These are phyloP conservation scores for Apogon talboti DNA, from an alignment of 2,797 vertebrate genomes.

Conservation along the genomic window DNA sequence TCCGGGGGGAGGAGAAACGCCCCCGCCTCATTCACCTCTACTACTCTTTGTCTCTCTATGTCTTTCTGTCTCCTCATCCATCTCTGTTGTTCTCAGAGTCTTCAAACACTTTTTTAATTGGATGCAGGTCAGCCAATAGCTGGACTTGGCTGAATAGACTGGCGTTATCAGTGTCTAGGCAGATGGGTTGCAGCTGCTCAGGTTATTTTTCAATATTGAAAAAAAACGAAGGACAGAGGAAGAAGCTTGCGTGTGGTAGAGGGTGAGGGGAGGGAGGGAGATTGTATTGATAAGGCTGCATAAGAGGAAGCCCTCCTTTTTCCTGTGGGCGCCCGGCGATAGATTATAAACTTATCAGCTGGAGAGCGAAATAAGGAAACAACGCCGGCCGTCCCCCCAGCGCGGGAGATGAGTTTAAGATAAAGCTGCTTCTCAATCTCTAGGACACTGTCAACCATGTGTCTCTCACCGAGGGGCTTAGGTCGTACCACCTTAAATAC, in stretches of 20 bases:
- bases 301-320: slow-evolving; percentile 58
- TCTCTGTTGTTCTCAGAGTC: slow-evolving; percentile 57
- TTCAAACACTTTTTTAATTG: slow-evolving; percentile 75
- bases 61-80: slow-evolving; percentile 48
- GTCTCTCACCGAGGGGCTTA: slow-evolving; percentile 23
- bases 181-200: slow-evolving; percentile 66
- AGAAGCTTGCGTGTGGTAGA: slow-evolving; percentile 49
- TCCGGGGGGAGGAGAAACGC: neutral
- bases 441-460: slow-evolving; percentile 25
- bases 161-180: slow-evolving; percentile 72
- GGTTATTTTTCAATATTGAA: slow-evolving; percentile 58
- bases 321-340: slow-evolving; percentile 48
- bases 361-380: slow-evolving; percentile 59
- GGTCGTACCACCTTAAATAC: slow-evolving; percentile 23
- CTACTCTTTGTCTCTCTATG: slow-evolving; percentile 29
- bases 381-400: slow-evolving; percentile 4
- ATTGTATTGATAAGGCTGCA: slow-evolving; percentile 68
- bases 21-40: slow-evolving; percentile 35
- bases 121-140: slow-evolving; percentile 70
- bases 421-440: slow-evolving; percentile 68
- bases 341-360: slow-evolving; percentile 73
- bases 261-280: slow-evolving; percentile 23
- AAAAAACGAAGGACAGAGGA: slow-evolving; percentile 17
- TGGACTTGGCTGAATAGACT: slow-evolving; percentile 60
- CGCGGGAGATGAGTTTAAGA: slow-evolving; percentile 70